Evolutionary conservation across 2,888 invertebrate genomes (phyloP).

Genomic region (Clunio marinus): DNA sequence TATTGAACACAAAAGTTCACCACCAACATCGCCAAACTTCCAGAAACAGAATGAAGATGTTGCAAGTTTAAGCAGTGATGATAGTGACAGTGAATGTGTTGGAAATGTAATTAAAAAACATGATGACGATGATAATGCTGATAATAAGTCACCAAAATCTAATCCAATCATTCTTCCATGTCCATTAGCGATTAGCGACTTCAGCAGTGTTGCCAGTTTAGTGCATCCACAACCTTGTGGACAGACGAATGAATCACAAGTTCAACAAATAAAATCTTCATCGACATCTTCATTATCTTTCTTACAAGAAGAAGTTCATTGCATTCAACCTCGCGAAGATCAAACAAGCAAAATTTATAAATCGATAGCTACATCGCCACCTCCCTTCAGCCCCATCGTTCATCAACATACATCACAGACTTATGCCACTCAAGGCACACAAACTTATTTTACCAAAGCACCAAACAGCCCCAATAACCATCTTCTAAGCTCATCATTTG

Average conservation of each 20-base stretch:
- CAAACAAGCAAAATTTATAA: slow-evolving; percentile 29
- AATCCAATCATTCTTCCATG: slow-evolving; percentile 22
- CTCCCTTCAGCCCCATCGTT: slow-evolving; percentile 32
- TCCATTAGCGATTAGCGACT: slow-evolving; percentile 27
- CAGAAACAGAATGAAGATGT: slow-evolving; percentile 23
- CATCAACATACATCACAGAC: slow-evolving; percentile 18
- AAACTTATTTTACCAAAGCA: slow-evolving; percentile 36
- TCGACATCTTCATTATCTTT: slow-evolving; percentile 14
- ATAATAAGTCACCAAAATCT: background rate
- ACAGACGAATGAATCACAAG: background rate
- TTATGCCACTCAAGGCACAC: slow-evolving; percentile 32
- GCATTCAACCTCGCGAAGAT: slow-evolving; percentile 37
- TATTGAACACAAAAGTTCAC: slow-evolving; percentile 26
- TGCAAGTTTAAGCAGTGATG: background rate
- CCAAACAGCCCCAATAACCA: slow-evolving; percentile 36
- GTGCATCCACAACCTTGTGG: slow-evolving; percentile 11
- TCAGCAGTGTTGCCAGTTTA: slow-evolving; percentile 24
- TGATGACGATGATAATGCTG: background rate
- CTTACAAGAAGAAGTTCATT: slow-evolving; percentile 34
- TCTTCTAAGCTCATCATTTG: slow-evolving; percentile 30
- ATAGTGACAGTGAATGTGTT: background rate
- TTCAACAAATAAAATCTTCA: slow-evolving; percentile 3
- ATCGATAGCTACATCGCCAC: slow-evolving; percentile 33
- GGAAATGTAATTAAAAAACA: background rate
- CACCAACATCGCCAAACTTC: slow-evolving; percentile 32